These are phyloP conservation scores for Pipistrellus pipistrellus DNA, from an alignment of 2,797 vertebrate genomes.

Conservation along the genomic window DNA sequence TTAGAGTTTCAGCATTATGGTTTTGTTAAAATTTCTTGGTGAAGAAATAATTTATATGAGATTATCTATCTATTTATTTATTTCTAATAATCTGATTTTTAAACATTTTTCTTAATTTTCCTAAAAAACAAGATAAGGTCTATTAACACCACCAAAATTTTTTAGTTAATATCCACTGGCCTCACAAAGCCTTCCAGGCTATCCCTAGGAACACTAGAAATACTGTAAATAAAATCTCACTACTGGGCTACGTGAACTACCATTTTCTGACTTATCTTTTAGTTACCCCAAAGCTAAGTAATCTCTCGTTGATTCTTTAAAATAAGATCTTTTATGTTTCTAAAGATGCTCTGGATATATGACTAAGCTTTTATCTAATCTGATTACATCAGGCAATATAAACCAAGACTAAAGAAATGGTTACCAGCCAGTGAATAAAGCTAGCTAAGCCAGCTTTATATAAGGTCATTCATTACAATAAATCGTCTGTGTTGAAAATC, in stretches of 20 bases:
- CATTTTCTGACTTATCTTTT: slow-evolving; percentile 7
- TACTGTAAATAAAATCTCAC: slow-evolving; percentile 33
- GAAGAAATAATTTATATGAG: neutral
- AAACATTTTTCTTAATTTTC: neutral
- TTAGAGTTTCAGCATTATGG: neutral
- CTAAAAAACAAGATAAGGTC: slow-evolving; percentile 1
- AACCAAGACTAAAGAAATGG: neutral
- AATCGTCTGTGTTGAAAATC: neutral
- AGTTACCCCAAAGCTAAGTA: neutral
- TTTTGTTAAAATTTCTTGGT: slow-evolving; percentile 35
- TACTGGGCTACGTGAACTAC: neutral
- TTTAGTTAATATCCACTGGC: neutral
- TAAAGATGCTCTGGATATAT: neutral
- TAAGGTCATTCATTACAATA: neutral
- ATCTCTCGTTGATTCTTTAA: neutral
- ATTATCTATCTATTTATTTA: neutral
- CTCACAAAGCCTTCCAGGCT: neutral
- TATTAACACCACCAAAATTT: neutral
- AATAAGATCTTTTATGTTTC: neutral
- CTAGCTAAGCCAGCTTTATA: neutral
- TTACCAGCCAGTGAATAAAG: neutral
- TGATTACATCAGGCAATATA: neutral
- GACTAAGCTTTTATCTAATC: slow-evolving; percentile 24
- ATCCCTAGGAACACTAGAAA: neutral
- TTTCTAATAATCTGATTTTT: neutral